phyloP scores from a whole-genome alignment of 64 coral and sea anemone genomes.

The Exaiptasia diaphana region DNA sequence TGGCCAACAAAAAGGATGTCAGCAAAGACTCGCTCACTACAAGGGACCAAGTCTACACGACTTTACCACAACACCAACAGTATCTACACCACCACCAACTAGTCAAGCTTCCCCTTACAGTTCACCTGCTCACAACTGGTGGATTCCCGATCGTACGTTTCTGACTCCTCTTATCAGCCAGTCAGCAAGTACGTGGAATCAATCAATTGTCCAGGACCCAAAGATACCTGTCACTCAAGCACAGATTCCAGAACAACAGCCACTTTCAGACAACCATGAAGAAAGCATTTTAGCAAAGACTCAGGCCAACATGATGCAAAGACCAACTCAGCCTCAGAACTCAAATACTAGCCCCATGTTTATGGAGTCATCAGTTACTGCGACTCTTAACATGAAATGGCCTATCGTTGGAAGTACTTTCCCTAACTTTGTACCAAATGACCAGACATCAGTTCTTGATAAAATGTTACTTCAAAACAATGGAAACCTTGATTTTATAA shows the following conservation, averaged over 20 bases:
- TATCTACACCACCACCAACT: slow-evolving; percentile 78
- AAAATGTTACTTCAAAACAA: slow-evolving; percentile 76
- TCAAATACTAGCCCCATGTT: slow-evolving; percentile 62
- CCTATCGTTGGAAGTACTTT: slow-evolving; percentile 79
- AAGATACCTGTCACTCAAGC: slow-evolving; percentile 66
- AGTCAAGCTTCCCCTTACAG: slow-evolving; percentile 93
- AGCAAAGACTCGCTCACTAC: slow-evolving; percentile 91
- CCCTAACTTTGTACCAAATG: slow-evolving; percentile 54
- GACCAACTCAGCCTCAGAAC: slow-evolving; percentile 51
- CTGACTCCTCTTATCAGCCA: slow-evolving; percentile 91
- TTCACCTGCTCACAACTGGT: slow-evolving; percentile 90
- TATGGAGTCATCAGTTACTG: slow-evolving; percentile 93
- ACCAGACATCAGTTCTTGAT: slow-evolving; percentile 72
- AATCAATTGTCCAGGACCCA: slow-evolving; percentile 51
- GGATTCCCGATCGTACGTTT: slow-evolving; percentile 96
- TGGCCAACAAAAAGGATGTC: slow-evolving; percentile 54
- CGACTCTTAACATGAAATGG: slow-evolving; percentile 99
- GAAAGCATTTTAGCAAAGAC: slow-evolving; percentile 36
- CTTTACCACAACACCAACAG: slow-evolving; percentile 72
- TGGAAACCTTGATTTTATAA: slow-evolving; percentile 53
- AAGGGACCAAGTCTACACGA: slow-evolving; percentile 91
- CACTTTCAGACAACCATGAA: slow-evolving; percentile 15
- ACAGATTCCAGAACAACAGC: slow-evolving; percentile 45
- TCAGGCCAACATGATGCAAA: slow-evolving; percentile 57
- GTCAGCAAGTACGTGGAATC: slow-evolving; percentile 57